Evolutionary conservation across 1,140 invertebrate species (phyloP).

Genomic region (Drosophila auraria): DNA sequence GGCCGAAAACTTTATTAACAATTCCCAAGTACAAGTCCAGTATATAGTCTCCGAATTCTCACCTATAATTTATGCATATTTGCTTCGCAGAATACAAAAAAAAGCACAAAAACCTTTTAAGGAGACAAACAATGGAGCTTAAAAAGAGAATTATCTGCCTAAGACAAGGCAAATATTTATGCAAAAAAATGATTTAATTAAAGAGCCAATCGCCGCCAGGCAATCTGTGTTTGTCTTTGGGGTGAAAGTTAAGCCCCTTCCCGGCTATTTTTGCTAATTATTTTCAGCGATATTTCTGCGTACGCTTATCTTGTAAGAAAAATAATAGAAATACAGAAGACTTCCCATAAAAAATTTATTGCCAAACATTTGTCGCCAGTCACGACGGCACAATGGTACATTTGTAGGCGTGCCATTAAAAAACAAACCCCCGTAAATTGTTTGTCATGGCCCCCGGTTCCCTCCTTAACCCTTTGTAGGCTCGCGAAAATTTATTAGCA

Average conservation of each 20-base stretch:
- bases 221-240: slow-evolving; percentile 15
- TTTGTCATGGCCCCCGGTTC: slow-evolving; percentile 46
- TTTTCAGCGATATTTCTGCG: slow-evolving; percentile 46
- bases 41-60: slow-evolving; percentile 13
- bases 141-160: slow-evolving; percentile 36
- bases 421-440: slow-evolving; percentile 25
- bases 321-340: slow-evolving; percentile 5
- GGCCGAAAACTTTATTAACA: slow-evolving; percentile 38
- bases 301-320: slow-evolving; percentile 37
- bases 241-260: slow-evolving; percentile 57
- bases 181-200: slow-evolving; percentile 66
- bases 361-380: slow-evolving; percentile 60
- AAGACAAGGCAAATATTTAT: slow-evolving; percentile 67
- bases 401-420: slow-evolving; percentile 53
- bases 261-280: slow-evolving; percentile 59
- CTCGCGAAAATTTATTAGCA: slow-evolving; percentile 64
- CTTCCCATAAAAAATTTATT: slow-evolving; percentile 71
- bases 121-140: slow-evolving; percentile 34
- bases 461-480: slow-evolving; percentile 13
- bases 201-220: slow-evolving; percentile 29
- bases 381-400: slow-evolving; percentile 56
- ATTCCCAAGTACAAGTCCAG: slow-evolving; percentile 14
- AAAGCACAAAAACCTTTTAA: slow-evolving; percentile 31
- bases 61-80: slow-evolving; percentile 46
- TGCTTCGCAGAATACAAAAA: slow-evolving; percentile 9